Evolutionary conservation across 2,797 vertebrate genomes (phyloP).

Genomic region (Sebastiscus tertius): DNA sequence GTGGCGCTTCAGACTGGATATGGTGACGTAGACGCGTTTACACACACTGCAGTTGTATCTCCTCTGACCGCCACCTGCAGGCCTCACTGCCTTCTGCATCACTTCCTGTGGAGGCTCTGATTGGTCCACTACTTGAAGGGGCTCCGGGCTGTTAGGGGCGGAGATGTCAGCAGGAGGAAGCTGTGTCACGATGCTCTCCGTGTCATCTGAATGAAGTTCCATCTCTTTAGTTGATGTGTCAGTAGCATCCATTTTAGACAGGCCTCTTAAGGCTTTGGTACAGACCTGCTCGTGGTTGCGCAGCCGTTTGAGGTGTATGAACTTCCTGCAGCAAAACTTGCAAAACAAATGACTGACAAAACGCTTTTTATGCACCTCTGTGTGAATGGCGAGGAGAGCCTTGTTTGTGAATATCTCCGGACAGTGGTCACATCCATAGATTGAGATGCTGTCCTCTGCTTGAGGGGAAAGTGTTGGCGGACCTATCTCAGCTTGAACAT

Average conservation of each 20-base stretch:
- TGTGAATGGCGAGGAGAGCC: conserved; percentile 86
- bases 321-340: conserved; percentile 93
- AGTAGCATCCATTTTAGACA: conserved; percentile 72
- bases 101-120: conserved; percentile 73
- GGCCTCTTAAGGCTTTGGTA: conserved; percentile 71
- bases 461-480: conserved; percentile 79
- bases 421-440: conserved; percentile 87
- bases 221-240: conserved; percentile 65
- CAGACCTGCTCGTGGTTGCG: conserved; percentile 93
- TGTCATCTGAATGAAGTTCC: conserved; percentile 39
- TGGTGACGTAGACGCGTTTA: conserved; percentile 93
- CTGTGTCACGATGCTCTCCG: conserved; percentile 48
- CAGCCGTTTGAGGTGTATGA: conserved; percentile 90
- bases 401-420: conserved; percentile 89
- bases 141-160: conserved; percentile 69
- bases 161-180: conserved; percentile 72
- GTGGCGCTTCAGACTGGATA: conserved; percentile 96
- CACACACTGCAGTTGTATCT: conserved; percentile 93
- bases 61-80: conserved; percentile 84
- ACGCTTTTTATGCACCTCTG: conserved; percentile 89
- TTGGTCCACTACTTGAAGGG: conserved; percentile 38
- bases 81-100: conserved; percentile 80
- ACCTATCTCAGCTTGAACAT: conserved; percentile 62
- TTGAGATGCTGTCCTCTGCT: conserved; percentile 77
- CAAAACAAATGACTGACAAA: conserved; percentile 90